phyloP scores from a whole-genome alignment of 1,140 invertebrate species.

The Nebria ingens region DNA sequence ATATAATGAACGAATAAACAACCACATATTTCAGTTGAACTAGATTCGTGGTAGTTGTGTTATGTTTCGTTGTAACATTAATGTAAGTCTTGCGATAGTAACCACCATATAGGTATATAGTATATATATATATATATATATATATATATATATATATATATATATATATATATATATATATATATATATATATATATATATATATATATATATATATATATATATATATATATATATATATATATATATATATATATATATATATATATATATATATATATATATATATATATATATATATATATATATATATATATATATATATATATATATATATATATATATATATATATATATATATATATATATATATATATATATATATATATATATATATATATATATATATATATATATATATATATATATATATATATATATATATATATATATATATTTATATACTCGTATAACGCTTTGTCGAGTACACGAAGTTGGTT shows the following conservation, averaged over 20 bases:
- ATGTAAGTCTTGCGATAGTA: no score
- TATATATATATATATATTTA: constrained; percentile 6
- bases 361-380: neutral
- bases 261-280: constrained; percentile 10
- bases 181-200: constrained; percentile 9
- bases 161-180: neutral
- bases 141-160: neutral
- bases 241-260: constrained; percentile 8
- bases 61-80: no score
- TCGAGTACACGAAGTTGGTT: no score
- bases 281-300: neutral
- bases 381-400: neutral
- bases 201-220: constrained; percentile 10
- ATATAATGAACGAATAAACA: no score
- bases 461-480: neutral
- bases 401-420: neutral
- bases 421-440: constrained; percentile 9
- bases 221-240: neutral
- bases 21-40: no score
- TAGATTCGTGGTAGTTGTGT: no score
- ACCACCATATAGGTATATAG: no score
- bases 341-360: neutral
- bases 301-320: no score
- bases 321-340: neutral
- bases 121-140: neutral